Conservation (phyloP, 2,797 vertebrate genomes). For the Anolis apletophallus region DNA sequence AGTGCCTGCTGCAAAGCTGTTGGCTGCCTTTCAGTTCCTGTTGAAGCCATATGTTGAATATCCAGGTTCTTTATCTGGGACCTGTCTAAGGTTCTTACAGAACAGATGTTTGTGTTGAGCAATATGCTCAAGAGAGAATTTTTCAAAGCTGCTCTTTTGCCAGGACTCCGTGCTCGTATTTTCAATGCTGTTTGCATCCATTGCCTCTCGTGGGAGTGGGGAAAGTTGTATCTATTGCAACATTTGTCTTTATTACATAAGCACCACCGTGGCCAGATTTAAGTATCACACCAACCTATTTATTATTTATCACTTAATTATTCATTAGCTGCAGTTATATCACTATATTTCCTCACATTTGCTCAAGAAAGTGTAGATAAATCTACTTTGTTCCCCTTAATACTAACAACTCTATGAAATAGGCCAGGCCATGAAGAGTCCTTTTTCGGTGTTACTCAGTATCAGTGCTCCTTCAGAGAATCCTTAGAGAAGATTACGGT, state of each 20-base stretch:
- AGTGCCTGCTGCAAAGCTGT: not conserved
- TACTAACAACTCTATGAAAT: too few relatives aligned
- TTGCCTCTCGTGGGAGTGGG: not conserved
- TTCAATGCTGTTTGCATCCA: not conserved
- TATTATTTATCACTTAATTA: not conserved
- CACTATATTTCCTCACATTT: too few relatives aligned
- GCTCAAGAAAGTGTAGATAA: too few relatives aligned
- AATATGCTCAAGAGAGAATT: slow-evolving; percentile 39
- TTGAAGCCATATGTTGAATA: slow-evolving; percentile 36
- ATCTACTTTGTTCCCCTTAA: too few relatives aligned
- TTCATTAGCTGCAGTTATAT: not conserved
- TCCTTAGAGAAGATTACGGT: too few relatives aligned
- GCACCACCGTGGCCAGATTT: not conserved
- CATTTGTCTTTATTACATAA: not conserved
- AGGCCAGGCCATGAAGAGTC: too few relatives aligned
- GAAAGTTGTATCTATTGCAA: not conserved
- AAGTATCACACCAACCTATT: not conserved
- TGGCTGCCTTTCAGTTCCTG: slow-evolving; percentile 48
- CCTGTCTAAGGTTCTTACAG: slow-evolving; percentile 29
- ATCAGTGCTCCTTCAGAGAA: not conserved
- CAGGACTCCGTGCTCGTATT: not conserved
- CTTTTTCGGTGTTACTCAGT: not conserved
- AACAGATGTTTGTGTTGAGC: slow-evolving; percentile 65
- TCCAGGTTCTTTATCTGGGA: slow-evolving; percentile 42
- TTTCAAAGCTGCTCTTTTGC: slow-evolving; percentile 16